Evolutionary conservation across 2,113 vertebrate species (phyloP), one percentile per base, ranked within the genome.

Genomic region (Labeo rohita): DNA sequence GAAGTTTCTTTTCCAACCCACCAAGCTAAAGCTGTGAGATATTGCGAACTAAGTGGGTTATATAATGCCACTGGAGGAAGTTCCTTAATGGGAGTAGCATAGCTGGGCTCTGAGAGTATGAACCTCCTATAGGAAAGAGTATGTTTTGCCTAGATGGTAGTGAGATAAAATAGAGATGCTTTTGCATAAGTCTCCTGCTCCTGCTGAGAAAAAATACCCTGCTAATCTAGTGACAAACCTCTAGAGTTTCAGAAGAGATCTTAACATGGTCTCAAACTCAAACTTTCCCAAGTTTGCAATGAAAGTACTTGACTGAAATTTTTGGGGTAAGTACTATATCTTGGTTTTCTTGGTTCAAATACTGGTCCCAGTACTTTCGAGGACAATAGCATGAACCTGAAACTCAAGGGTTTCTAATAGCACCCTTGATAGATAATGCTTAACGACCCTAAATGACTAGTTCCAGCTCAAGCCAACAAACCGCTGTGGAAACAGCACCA

Each of bases 381-480:
- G 3, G 47, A 49, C 43, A 74, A 47, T 47, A 23, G 5, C 21
- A 23, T 70, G 16, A 43, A 10, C 16, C 16, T 74, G 72, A 47
- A 49, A 49, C 10, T 7, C 72, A 74, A 23, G 5, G 2, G 11
- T 74, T 74, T 74, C 72, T 74, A 74, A 74, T 49, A 47, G 72
- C 72, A 74, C 21, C 10, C 72, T 74, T 88, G 36, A 88, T 43
- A 74, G 50, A 72, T 78, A 79, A 79, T 61, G 13, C 49, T 77
- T 81, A 84, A 84, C 49, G 8, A 28, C 75, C 52, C 10, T 28
- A 39, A 54, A 86, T 84, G 63, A 72, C 63, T 78, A 83, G 63
- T 77, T 56, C 45, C 23, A 12, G 28, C 52, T 39, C 13, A 56
- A 83, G 63, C 43, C 80, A 78, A 73, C 61, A 85, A 74, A 61